Conservation (phyloP, 2,113 vertebrate genomes). For the Saimiri boliviensis region DNA sequence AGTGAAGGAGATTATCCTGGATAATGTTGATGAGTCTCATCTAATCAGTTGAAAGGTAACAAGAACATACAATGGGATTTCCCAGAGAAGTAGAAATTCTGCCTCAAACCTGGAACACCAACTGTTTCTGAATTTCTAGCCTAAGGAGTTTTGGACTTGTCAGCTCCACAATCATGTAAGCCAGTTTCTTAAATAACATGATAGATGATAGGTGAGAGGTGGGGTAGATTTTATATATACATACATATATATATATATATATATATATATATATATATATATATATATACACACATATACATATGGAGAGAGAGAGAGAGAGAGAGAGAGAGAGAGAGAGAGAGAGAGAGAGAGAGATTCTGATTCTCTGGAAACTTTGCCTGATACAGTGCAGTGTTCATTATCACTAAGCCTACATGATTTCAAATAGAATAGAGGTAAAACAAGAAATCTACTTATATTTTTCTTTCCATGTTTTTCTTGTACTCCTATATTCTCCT, state of each 20-base stretch:
- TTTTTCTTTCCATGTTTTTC: background rate
- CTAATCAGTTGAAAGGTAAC: background rate
- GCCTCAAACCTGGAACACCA: background rate
- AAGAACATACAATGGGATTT: background rate
- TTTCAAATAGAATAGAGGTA: constrained; percentile 14
- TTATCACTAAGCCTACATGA: background rate
- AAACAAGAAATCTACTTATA: background rate
- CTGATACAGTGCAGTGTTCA: too few relatives aligned
- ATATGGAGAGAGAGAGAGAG: too few relatives aligned
- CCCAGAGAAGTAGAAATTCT: background rate
- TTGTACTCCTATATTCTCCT: background rate
- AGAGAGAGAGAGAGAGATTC: background rate
- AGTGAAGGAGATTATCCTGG: background rate
- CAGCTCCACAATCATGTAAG: background rate
- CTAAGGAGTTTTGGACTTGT: background rate
- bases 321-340: too few relatives aligned
- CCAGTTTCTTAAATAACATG: background rate
- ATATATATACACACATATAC: too few relatives aligned
- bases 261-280: too few relatives aligned
- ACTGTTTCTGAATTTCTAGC: background rate
- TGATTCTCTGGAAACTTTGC: background rate
- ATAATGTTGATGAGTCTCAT: background rate
- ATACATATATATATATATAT: too few relatives aligned
- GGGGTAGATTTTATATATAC: too few relatives aligned
- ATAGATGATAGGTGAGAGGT: too few relatives aligned